These are phyloP conservation scores for Stenolophus ochropezus DNA, from an alignment of 2,888 invertebrate species.

Conservation along the genomic window DNA sequence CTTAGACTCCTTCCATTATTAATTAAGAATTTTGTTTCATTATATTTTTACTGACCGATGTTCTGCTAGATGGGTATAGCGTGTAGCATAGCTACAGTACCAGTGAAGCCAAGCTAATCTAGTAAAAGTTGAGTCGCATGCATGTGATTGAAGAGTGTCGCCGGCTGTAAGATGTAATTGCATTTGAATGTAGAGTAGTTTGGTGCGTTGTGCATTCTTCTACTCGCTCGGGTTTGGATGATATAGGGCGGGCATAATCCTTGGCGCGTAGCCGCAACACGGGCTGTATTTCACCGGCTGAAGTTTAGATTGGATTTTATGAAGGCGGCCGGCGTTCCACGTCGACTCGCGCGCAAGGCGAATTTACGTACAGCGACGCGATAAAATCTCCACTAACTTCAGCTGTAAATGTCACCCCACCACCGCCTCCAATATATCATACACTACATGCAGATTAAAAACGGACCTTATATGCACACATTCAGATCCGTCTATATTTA, in stretches of 20 bases:
- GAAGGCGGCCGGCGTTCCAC: slow-evolving; percentile 40
- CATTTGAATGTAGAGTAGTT: no score
- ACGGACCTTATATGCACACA: no score
- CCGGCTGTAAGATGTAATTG: no score
- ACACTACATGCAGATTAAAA: neutral
- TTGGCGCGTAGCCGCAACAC: slow-evolving; percentile 45
- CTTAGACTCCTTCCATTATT: no score
- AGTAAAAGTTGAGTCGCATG: no score
- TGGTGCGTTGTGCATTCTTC: neutral
- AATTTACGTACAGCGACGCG: slow-evolving; percentile 57
- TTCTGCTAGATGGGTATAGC: no score
- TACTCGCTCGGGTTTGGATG: slow-evolving; percentile 15
- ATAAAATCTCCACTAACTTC: slow-evolving; percentile 60
- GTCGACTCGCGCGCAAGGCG: slow-evolving; percentile 16
- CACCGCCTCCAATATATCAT: neutral
- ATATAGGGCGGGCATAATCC: slow-evolving; percentile 53
- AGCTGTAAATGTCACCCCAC: slow-evolving; percentile 49
- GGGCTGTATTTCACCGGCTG: slow-evolving; percentile 65
- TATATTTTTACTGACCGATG: no score
- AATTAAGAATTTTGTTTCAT: no score
- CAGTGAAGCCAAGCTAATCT: no score
- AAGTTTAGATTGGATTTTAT: slow-evolving; percentile 74
- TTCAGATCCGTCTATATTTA: no score
- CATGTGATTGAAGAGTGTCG: no score
- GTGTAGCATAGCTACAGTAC: no score